phyloP scores from a whole-genome alignment of 1,140 invertebrate species.

The Sogatella furcifera region DNA sequence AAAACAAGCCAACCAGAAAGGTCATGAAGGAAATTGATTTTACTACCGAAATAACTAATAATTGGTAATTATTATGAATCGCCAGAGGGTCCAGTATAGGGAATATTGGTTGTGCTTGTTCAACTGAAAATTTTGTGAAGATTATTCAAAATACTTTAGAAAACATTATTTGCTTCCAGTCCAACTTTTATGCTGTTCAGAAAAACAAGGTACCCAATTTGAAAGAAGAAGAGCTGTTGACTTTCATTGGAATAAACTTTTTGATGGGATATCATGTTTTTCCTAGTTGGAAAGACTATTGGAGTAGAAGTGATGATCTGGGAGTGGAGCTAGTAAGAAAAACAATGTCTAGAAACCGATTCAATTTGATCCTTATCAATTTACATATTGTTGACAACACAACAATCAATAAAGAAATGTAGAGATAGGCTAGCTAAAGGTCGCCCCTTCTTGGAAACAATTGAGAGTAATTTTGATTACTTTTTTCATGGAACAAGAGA shows the following conservation, averaged over 20 bases:
- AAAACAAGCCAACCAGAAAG: too few species aligned
- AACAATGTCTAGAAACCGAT: neutral
- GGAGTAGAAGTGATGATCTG: neutral
- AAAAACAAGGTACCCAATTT: neutral
- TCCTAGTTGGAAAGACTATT: neutral
- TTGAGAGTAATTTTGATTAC: neutral
- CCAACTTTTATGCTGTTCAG: neutral
- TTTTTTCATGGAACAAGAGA: constrained; percentile 6
- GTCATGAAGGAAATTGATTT: too few species aligned
- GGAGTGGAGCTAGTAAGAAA: neutral
- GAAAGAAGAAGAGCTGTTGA: neutral
- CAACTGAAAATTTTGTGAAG: neutral
- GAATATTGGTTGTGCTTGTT: neutral
- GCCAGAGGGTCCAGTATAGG: too few species aligned
- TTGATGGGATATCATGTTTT: neutral
- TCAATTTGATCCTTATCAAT: neutral
- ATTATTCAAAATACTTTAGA: neutral
- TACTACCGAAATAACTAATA: too few species aligned
- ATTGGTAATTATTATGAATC: too few species aligned
- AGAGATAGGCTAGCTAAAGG: too few species aligned
- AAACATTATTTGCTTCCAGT: neutral
- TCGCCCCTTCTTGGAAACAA: too few species aligned
- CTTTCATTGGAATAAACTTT: neutral
- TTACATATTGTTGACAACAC: neutral
- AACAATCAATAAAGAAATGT: too few species aligned